These are phyloP conservation scores for Cynopterus sphinx DNA, from an alignment of 2,797 vertebrate genomes.

Conservation along the genomic window DNA sequence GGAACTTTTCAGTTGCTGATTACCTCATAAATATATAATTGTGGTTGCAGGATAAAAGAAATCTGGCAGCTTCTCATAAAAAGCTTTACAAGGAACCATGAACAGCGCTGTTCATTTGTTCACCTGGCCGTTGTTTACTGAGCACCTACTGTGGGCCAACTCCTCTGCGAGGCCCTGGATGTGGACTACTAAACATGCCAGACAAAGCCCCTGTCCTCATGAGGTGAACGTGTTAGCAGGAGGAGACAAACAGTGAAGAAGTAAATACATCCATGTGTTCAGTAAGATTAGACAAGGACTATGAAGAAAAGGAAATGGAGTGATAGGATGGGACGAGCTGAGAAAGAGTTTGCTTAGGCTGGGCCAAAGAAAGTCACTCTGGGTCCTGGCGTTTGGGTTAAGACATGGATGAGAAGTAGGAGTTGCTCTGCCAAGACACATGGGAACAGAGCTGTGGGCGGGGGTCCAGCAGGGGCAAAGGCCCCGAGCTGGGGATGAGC, in stretches of 20 bases:
- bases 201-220: rapidly evolving
- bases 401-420: not conserved
- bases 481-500: rapidly evolving
- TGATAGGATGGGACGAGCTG: rapidly evolving
- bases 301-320: not conserved
- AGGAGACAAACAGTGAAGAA: no score
- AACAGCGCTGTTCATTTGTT: not conserved
- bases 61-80: conserved; percentile 76
- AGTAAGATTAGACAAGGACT: not conserved
- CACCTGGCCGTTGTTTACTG: not conserved
- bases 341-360: not conserved
- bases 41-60: conserved; percentile 87
- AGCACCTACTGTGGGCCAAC: conserved; percentile 1
- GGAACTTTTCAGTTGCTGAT: conserved; percentile 90
- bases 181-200: not conserved
- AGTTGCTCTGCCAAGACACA: rapidly evolving
- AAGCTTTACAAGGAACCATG: conserved; percentile 77
- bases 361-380: not conserved
- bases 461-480: not conserved
- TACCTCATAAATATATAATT: conserved; percentile 90
- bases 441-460: not conserved
- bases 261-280: rapidly evolving
- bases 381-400: not conserved
- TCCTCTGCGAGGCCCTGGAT: not conserved
- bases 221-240: rapidly evolving